A percentile compares a stretch with the other conserved stretches of the same genome.
Conservation (phyloP, 2,113 vertebrate species). For the Thymallus thymallus region DNA sequence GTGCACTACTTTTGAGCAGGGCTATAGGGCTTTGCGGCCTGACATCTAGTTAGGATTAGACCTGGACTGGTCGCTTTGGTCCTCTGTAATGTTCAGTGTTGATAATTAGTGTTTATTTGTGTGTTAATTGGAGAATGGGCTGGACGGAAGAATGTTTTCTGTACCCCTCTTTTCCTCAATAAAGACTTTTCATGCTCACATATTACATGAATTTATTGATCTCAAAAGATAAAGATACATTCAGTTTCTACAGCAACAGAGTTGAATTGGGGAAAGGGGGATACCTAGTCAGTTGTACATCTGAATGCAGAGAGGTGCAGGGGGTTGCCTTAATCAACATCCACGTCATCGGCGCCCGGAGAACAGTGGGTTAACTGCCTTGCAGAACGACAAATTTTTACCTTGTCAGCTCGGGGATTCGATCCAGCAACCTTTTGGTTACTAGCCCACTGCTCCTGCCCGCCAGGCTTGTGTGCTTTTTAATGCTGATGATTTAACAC, state of each 20-base stretch:
- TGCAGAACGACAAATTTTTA: no score
- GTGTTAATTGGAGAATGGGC: not conserved
- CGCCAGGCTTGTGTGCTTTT: constrained; percentile 69
- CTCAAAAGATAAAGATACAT: constrained; percentile 77
- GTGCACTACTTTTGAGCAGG: no score
- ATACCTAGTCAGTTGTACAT: no score
- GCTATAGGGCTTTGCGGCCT: no score
- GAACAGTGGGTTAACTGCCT: no score
- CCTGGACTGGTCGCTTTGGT: not conserved
- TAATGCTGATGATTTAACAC: constrained; percentile 61
- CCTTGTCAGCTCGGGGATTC: no score
- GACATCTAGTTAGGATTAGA: not conserved
- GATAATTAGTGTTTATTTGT: constrained; percentile 1
- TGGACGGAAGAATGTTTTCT: not conserved
- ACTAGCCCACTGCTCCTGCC: no score
- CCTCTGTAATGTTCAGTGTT: not conserved
- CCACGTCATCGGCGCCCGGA: no score
- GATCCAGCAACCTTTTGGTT: no score
- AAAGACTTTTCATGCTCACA: constrained; percentile 39
- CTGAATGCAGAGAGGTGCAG: no score
- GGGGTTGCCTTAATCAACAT: no score
- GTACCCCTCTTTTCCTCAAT: not conserved
- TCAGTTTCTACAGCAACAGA: constrained; percentile 72
- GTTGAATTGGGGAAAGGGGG: no score
- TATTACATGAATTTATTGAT: constrained; percentile 73